A percentile compares a stretch with the other conserved stretches of the same genome.
Conservation (phyloP, 2,113 vertebrate species). For the Bufo bufo region DNA sequence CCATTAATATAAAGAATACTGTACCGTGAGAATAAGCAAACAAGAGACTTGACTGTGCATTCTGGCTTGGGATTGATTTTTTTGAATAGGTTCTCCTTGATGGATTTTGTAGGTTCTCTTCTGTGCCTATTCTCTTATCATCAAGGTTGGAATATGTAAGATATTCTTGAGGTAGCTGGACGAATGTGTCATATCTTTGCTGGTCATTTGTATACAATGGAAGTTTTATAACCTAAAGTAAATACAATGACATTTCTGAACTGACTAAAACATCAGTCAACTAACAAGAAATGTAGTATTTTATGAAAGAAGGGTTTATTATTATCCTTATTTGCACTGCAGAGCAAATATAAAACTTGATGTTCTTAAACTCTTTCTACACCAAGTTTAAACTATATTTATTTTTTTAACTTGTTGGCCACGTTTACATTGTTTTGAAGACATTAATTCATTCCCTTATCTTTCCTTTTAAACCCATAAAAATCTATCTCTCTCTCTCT, state of each 20-base stretch:
- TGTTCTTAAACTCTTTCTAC: too few species aligned
- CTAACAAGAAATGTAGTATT: not conserved
- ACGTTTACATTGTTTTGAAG: too few species aligned
- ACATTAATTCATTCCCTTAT: too few species aligned
- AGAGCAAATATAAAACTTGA: too few species aligned
- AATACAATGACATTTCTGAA: not conserved
- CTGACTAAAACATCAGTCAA: not conserved
- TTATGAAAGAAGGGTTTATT: too few species aligned
- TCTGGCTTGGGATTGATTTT: constrained; percentile 62
- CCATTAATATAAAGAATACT: constrained; percentile 12
- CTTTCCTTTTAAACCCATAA: too few species aligned
- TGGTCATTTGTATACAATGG: constrained; percentile 66
- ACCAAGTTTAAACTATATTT: too few species aligned
- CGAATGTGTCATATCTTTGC: constrained; percentile 56
- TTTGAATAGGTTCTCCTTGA: constrained; percentile 62
- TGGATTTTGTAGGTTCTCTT: constrained; percentile 42
- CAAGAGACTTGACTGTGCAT: constrained; percentile 61
- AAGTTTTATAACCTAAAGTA: constrained; percentile 79
- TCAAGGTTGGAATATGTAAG: constrained; percentile 53
- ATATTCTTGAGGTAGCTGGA: constrained; percentile 62
- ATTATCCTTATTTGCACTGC: too few species aligned
- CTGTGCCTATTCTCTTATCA: constrained; percentile 52
- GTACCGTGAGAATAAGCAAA: constrained; percentile 70
- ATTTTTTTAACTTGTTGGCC: too few species aligned
- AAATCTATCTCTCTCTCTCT: too few species aligned